Conservation (phyloP, 2,797 vertebrate genomes). For the Hirundo rustica region DNA sequence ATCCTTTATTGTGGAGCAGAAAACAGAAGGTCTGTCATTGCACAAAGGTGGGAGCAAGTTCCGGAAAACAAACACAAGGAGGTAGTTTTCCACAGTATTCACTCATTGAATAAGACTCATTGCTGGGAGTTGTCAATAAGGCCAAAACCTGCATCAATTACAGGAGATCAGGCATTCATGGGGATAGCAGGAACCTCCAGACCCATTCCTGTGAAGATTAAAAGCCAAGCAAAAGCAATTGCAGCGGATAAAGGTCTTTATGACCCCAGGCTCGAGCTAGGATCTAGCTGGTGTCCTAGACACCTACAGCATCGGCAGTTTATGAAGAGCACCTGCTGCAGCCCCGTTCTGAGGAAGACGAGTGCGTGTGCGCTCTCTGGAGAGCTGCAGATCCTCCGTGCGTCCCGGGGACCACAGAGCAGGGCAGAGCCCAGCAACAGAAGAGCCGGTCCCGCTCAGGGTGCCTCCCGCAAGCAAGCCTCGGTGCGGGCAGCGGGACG, state of each 20-base stretch:
- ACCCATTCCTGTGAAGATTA: not conserved
- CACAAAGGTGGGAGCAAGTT: not conserved
- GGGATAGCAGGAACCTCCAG: not conserved
- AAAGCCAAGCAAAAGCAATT: not conserved
- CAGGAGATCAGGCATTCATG: not conserved
- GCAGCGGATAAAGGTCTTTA: not conserved
- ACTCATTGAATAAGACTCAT: not conserved
- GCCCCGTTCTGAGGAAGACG: fast-evolving
- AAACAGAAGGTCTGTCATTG: not conserved
- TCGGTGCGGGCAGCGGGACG: fast-evolving
- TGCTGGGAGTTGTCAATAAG: not conserved
- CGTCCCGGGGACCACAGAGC: fast-evolving
- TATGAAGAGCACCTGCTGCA: not conserved
- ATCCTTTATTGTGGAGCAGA: not conserved
- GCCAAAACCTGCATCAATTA: not conserved
- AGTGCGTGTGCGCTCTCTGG: not conserved
- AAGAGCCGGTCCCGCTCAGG: fast-evolving
- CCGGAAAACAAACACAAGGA: not conserved
- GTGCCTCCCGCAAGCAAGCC: fast-evolving
- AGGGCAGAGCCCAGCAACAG: not conserved
- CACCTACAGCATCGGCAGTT: too few relatives aligned
- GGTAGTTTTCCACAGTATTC: not conserved
- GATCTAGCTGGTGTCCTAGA: too few relatives aligned
- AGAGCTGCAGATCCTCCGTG: fast-evolving
- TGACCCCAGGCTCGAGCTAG: not conserved